Evolutionary conservation across 2,797 vertebrate genomes (phyloP), one percentile per base, ranked within the genome.

Genomic region (Lacerta bilineata): DNA sequence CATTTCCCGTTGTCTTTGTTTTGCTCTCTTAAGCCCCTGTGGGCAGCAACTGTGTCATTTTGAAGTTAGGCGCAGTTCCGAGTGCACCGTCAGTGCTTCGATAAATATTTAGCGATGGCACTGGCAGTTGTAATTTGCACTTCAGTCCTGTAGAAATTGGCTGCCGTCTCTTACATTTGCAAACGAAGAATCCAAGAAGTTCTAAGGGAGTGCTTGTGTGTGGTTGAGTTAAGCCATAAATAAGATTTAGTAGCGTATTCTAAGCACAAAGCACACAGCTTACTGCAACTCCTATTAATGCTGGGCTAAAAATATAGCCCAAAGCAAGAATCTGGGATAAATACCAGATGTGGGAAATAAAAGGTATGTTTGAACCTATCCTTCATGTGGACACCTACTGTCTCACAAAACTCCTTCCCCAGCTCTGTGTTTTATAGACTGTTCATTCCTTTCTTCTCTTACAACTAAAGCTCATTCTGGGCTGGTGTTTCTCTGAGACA

Each of bases 311-410:
- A 94, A 90, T 89, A 90, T 4, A 91, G 87, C 71, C 77, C 74
- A 84, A 91, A 93, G 84, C 77, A 78, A 78, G 90, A 90, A 91
- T 90, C 69, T 79, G 86, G 78, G 82, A 91, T 91, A 94, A 88
- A 93, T 90, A 90, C 46, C 84, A 92, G 86, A 90, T 84, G 84
- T 0, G 1, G 75, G 86, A 69, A 91, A 88, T 83, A 84, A 91
- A 93, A 90, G 10, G 68, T 87, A 75, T 71, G 74, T 27, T 96
- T 91, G 83, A 87, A 55, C 64, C 87, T 89, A 11, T 89, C 88
- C 79, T 93, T 93, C 83, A 86, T 94, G 86, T 76, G 86, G 87
- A 90, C 80, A 87, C 50, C 78, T 92, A 90, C 86, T 84, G 81
- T 89, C 93, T 85, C 68, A 78, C 77, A 43, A 77, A 50, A 59